A percentile compares a stretch with the other conserved stretches of the same genome.
phyloP scores from a whole-genome alignment of 1,140 invertebrate genomes.

The Eubasilissa regina region DNA sequence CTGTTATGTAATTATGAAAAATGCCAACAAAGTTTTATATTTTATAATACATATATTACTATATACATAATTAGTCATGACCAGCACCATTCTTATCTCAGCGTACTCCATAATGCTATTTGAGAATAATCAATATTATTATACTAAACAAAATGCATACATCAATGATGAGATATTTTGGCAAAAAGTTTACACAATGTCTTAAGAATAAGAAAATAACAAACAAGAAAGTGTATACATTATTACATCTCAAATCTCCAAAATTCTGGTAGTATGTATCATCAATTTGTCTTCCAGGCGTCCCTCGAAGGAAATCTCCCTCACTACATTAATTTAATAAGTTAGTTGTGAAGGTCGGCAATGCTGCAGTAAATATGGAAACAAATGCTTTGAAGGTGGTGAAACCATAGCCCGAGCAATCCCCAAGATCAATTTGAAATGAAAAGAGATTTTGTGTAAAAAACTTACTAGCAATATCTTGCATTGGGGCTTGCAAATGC shows the following conservation, averaged over 20 bases:
- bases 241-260: background rate
- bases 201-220: conserved; percentile 5
- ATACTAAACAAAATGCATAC: background rate
- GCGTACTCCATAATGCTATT: too few species aligned
- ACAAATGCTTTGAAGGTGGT: background rate
- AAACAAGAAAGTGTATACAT: background rate
- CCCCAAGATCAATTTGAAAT: conserved; percentile 10
- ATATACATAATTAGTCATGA: background rate
- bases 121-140: too few species aligned
- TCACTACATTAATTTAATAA: too few species aligned
- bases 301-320: too few species aligned
- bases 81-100: background rate
- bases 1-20: conserved; percentile 27
- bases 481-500: conserved; percentile 68
- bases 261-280: too few species aligned
- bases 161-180: too few species aligned
- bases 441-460: background rate
- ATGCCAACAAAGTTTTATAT: conserved; percentile 19
- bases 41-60: background rate
- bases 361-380: background rate
- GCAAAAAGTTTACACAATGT: background rate
- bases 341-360: too few species aligned
- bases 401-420: background rate
- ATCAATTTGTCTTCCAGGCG: too few species aligned
- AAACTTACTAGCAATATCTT: conserved; percentile 76